Conservation (phyloP, 2,888 invertebrate genomes). For the Dorcus parallelipipedus region DNA sequence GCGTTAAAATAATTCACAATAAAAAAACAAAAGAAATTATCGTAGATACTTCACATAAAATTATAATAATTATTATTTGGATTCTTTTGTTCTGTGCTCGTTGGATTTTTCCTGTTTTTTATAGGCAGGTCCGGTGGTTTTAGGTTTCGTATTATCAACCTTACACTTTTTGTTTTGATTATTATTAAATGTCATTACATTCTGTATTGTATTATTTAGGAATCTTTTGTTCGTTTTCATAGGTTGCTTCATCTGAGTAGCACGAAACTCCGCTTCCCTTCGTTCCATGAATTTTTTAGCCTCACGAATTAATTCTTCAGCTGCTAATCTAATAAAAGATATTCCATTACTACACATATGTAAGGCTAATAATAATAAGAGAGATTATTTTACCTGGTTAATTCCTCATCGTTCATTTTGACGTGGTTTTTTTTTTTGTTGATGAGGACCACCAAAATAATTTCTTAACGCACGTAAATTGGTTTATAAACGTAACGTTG, state of each 20-base stretch:
- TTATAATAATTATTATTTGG: too few relatives aligned
- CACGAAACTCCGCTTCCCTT: slow-evolving; percentile 15
- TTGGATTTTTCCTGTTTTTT: too few relatives aligned
- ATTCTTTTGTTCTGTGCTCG: too few relatives aligned
- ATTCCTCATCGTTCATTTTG: slow-evolving; percentile 17
- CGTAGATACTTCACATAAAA: too few relatives aligned
- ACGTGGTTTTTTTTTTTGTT: neutral
- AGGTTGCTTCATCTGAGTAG: slow-evolving; percentile 16
- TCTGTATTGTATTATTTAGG: slow-evolving; percentile 13
- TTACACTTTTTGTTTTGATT: neutral
- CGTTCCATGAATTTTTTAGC: slow-evolving; percentile 18
- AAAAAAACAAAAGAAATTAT: too few relatives aligned
- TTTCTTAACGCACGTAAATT: too few relatives aligned
- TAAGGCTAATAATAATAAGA: neutral
- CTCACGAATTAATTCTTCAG: slow-evolving; percentile 12
- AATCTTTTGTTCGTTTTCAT: slow-evolving; percentile 17
- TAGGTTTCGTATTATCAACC: slow-evolving; percentile 1
- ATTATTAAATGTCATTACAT: slow-evolving; percentile 12
- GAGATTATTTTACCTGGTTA: slow-evolving; percentile 11
- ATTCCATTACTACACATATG: neutral
- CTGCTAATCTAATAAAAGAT: slow-evolving; percentile 9
- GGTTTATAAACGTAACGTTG: too few relatives aligned
- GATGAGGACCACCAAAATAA: too few relatives aligned
- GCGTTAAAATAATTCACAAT: too few relatives aligned
- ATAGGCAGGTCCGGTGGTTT: too few relatives aligned